Percentiles rank a stretch among this genome's conserved stretches.
Conservation (phyloP, 2,888 invertebrate genomes). For the Amblyteles armatorius region DNA sequence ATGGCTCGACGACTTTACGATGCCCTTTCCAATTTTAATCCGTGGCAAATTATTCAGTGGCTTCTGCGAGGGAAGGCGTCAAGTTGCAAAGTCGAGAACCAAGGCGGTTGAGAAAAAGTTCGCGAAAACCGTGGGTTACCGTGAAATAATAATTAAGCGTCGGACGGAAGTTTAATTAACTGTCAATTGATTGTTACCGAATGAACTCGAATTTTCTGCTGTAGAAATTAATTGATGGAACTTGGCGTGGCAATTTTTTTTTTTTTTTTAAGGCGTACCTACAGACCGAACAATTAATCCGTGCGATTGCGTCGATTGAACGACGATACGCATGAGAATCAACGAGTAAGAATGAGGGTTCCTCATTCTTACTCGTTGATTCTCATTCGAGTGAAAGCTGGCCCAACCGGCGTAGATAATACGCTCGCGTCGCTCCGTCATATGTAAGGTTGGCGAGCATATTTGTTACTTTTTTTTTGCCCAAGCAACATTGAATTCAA, state of each 20-base stretch:
- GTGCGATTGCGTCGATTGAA: neutral
- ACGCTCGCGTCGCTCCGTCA: slow-evolving; percentile 15
- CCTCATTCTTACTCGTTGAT: slow-evolving; percentile 20
- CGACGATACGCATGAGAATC: too few relatives aligned
- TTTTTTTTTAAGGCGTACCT: neutral
- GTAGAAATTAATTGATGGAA: neutral
- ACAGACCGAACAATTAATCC: neutral
- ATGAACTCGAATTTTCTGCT: neutral
- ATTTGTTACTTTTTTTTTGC: slow-evolving; percentile 24
- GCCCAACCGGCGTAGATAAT: slow-evolving; percentile 18
- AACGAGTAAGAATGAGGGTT: too few relatives aligned
- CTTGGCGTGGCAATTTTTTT: neutral
- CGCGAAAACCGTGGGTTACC: too few relatives aligned
- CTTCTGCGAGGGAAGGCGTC: neutral
- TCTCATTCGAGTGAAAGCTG: slow-evolving; percentile 33
- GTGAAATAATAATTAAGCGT: neutral
- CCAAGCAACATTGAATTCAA: slow-evolving; percentile 42
- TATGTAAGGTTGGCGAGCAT: slow-evolving; percentile 16
- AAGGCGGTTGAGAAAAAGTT: neutral
- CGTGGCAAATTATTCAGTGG: neutral
- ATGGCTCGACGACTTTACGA: slow-evolving; percentile 7
- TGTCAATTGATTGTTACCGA: neutral
- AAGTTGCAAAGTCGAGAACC: neutral
- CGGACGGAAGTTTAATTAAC: neutral
- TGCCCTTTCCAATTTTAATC: slow-evolving; percentile 10